phyloP scores from a whole-genome alignment of 1,140 invertebrate genomes.

The Drosophila kanapiae region DNA sequence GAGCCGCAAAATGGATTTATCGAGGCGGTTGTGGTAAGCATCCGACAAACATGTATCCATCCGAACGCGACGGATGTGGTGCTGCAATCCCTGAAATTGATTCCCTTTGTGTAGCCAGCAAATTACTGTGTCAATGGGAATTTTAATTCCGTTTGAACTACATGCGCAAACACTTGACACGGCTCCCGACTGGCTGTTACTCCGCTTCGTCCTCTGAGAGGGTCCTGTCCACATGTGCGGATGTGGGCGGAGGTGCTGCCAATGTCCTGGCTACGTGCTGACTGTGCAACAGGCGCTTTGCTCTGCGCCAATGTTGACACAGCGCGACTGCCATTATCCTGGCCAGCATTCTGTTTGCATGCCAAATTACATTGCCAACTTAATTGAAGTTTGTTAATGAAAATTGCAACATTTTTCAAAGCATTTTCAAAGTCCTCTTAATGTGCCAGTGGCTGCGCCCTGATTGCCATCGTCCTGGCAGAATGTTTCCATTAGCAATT shows the following conservation, averaged over 20 bases:
- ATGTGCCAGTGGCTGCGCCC: slow-evolving; percentile 19
- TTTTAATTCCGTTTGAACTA: slow-evolving; percentile 84
- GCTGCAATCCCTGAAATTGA: slow-evolving; percentile 68
- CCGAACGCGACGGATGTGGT: slow-evolving; percentile 29
- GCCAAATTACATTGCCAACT: slow-evolving; percentile 81
- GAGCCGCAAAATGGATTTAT: slow-evolving; percentile 84
- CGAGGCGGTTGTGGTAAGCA: slow-evolving; percentile 85
- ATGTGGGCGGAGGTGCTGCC: slow-evolving; percentile 11
- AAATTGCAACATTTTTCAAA: slow-evolving; percentile 74
- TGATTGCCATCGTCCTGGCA: slow-evolving; percentile 28
- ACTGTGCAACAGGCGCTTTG: slow-evolving; percentile 63
- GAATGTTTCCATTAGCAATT: slow-evolving; percentile 46
- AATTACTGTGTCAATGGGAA: slow-evolving; percentile 84
- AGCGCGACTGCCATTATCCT: slow-evolving; percentile 71
- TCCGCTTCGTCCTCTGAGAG: slow-evolving; percentile 18
- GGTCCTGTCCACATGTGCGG: slow-evolving; percentile 45
- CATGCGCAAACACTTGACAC: slow-evolving; percentile 78
- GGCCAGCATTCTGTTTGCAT: slow-evolving; percentile 78
- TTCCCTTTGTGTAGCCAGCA: slow-evolving; percentile 79
- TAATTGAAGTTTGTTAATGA: slow-evolving; percentile 83
- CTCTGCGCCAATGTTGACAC: slow-evolving; percentile 51
- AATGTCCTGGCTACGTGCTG: slow-evolving; percentile 54
- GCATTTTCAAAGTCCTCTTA: slow-evolving; percentile 30
- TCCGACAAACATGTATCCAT: slow-evolving; percentile 72
- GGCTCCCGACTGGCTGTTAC: slow-evolving; percentile 37